A percentile compares a stretch with the other conserved stretches of the same genome.
These are phyloP conservation scores for Aratinga solstitialis DNA, from an alignment of 2,797 vertebrate species.

Conservation along the genomic window DNA sequence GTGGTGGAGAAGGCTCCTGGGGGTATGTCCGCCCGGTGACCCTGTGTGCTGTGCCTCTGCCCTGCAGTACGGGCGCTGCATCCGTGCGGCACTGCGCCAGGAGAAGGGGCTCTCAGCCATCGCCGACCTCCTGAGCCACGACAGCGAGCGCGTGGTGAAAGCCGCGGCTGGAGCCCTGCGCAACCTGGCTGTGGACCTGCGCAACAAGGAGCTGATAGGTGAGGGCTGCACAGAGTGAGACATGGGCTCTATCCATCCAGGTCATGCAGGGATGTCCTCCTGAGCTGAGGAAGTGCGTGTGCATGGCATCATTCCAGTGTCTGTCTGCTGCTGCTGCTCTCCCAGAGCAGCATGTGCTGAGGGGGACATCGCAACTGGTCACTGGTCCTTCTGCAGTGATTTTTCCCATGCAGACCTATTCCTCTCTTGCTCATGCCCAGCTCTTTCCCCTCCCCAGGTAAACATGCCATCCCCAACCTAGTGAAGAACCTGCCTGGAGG, in stretches of 20 bases:
- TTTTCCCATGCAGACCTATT: neutral
- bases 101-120: constrained; percentile 92
- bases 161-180: constrained; percentile 93
- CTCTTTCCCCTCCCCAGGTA: constrained; percentile 76
- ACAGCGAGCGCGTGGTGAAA: constrained; percentile 90
- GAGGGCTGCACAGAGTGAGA: neutral
- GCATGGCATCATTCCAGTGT: accelerated
- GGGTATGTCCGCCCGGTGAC: accelerated
- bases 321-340: neutral
- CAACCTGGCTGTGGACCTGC: constrained; percentile 91
- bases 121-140: constrained; percentile 86
- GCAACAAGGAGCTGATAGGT: constrained; percentile 93
- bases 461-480: constrained; percentile 88
- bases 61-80: constrained; percentile 88
- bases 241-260: accelerated
- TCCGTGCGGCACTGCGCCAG: constrained; percentile 87
- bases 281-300: accelerated
- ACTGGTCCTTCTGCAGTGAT: neutral
- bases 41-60: neutral
- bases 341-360: neutral
- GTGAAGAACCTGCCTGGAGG: constrained; percentile 89
- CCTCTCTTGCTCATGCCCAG: accelerated
- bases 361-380: neutral
- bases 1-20: neutral
- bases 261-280: neutral